These are phyloP conservation scores for Globicephala melas DNA, from an alignment of 2,113 vertebrate species.

Conservation along the genomic window DNA sequence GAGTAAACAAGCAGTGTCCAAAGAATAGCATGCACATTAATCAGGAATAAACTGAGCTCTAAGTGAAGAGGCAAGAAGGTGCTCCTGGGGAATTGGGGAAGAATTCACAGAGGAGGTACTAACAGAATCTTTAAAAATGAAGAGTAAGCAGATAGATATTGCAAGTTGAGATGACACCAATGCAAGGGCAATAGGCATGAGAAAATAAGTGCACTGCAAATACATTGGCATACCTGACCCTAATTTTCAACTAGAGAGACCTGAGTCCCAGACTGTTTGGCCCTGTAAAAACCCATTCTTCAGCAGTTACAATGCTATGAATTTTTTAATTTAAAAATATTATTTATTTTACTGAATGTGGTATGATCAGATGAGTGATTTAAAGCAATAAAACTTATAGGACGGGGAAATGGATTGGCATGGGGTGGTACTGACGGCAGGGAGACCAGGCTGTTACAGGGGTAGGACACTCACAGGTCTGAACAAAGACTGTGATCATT, in stretches of 20 bases:
- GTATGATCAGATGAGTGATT: not conserved
- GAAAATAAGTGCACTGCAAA: not conserved
- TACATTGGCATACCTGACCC: accelerated
- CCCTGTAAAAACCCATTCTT: not conserved
- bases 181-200: not conserved
- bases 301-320: not conserved
- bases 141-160: not conserved
- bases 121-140: not conserved
- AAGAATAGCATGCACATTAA: not conserved
- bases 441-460: not conserved
- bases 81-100: not conserved
- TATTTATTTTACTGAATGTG: not conserved
- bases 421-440: accelerated
- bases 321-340: not conserved
- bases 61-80: not conserved
- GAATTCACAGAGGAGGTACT: not conserved
- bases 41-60: not conserved
- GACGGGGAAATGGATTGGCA: not conserved
- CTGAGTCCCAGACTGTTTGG: not conserved
- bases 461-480: not conserved
- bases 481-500: not conserved
- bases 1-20: not conserved
- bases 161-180: not conserved
- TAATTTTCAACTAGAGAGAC: not conserved
- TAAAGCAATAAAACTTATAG: not conserved